Percentiles rank a stretch among this genome's conserved stretches.
Conservation (phyloP, 2,888 invertebrate species). For the Dyspetes luteomarginatus region DNA sequence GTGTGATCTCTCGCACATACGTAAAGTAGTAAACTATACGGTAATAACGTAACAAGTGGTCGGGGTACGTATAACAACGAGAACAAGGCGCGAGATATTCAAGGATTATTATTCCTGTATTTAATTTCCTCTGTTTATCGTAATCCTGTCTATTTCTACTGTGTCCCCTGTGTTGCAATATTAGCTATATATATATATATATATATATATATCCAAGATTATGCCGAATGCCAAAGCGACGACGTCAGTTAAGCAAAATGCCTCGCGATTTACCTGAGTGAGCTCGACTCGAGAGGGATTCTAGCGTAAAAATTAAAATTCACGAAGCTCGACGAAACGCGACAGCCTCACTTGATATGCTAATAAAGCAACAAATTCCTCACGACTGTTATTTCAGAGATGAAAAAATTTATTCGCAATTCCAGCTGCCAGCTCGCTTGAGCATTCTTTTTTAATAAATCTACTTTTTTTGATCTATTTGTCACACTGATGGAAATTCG, state of each 20-base stretch:
- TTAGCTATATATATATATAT: neutral
- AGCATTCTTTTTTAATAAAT: neutral
- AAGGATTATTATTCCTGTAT: conserved; percentile 47
- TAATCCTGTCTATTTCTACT: neutral
- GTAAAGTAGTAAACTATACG: conserved; percentile 11
- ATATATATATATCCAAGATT: neutral
- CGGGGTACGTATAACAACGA: conserved; percentile 27
- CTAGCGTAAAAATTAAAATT: conserved; percentile 7
- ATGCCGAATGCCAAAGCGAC: conserved; percentile 39
- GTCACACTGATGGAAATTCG: conserved; percentile 38
- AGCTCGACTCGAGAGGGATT: neutral
- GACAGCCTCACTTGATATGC: conserved; percentile 2
- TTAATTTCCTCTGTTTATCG: neutral
- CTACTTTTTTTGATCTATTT: neutral
- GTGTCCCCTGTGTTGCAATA: conserved; percentile 10
- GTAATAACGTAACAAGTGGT: conserved; percentile 54
- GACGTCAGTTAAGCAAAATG: conserved; percentile 42
- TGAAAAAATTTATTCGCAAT: conserved; percentile 4
- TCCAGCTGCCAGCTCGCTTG: neutral
- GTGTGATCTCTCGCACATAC: conserved; percentile 39
- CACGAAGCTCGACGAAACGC: conserved; percentile 11
- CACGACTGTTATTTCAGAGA: conserved; percentile 24
- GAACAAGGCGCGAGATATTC: conserved; percentile 45
- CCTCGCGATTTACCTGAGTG: neutral
- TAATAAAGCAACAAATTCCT: conserved; percentile 24